Evolutionary conservation across 1,140 invertebrate genomes (phyloP), one percentile per base, ranked within the genome.

Genomic region (Diorhabda sublineata): DNA sequence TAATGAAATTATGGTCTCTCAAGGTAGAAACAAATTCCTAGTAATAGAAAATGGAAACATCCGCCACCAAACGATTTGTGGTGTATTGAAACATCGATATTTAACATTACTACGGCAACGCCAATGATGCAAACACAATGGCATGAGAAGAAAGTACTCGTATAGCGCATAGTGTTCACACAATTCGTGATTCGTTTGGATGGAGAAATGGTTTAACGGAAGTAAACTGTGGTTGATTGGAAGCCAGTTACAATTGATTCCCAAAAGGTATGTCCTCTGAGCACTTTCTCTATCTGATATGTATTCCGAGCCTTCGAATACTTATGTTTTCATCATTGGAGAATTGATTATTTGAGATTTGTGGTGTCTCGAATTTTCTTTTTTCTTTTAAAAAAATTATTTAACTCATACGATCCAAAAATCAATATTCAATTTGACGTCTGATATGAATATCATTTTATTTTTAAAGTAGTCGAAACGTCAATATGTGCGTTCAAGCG

Each of bases 181-280:
- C 65, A 44, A 7, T 42, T 57, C 3, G 60, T 59, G 71, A 70
- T 47, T 60, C 61, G 52, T 68, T 70, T 88, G 87, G 83, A 93
- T 93, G 91, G 91, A 93, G 88, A 92, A 90, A 92, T 93, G 91
- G 91, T 89, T 93, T 78, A 90, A 89, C 85, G 91, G 92, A 84
- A 90, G 90, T 82, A 90, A 90, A 85, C 85, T 93, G 79, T 93
- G 91, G 91, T 88, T 93, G 81, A 91, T 93, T 81, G 92, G 92
- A 79, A 92, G 91, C 84, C 91, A 92, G 81, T 85, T 92, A 80
- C 91, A 91, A 73, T 84, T 93, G 75, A 81, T 93, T 74, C 91
- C 91, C 68, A 87, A 91, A 82, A 90, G 90, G 91, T 92, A 83
- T 66, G 56, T 59, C 43, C n/a, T 42, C 26, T 0, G 3, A 0